These are phyloP conservation scores for Dendropsophus ebraccatus DNA, from an alignment of 2,113 vertebrate genomes.

Conservation along the genomic window DNA sequence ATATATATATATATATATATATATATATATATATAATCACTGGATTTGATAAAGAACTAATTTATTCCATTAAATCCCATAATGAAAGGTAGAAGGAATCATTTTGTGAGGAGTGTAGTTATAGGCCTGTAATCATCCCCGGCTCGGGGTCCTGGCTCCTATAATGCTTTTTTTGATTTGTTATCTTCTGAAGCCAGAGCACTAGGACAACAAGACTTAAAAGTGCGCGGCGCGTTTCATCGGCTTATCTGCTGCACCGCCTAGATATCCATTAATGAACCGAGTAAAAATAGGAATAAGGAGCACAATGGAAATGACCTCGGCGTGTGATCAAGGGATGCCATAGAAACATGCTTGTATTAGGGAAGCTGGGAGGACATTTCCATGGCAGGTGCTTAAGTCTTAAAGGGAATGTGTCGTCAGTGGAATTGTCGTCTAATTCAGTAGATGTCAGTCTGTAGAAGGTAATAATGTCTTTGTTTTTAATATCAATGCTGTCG, in stretches of 20 bases:
- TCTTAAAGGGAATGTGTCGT: background rate
- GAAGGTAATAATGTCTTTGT: no score
- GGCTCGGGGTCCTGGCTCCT: background rate
- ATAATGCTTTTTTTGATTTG: constrained; percentile 1
- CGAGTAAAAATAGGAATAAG: background rate
- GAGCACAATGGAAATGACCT: background rate
- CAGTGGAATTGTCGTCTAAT: background rate
- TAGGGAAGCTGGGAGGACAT: background rate
- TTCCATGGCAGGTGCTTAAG: background rate
- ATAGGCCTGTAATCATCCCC: background rate
- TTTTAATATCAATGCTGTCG: no score
- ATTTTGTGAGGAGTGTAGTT: background rate
- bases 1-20: no score
- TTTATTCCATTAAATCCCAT: background rate
- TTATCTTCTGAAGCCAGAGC: background rate
- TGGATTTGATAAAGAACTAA: background rate
- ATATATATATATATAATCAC: no score
- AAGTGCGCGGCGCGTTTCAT: background rate
- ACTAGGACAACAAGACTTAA: background rate
- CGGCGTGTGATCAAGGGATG: background rate
- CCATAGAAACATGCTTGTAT: background rate
- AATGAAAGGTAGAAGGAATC: background rate
- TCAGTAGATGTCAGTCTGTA: no score
- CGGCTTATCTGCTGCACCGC: background rate
- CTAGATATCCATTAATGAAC: background rate